Evolutionary conservation across 2,888 invertebrate genomes (phyloP), one percentile per base, ranked within the genome.

Genomic region (Calliopum simillimum): DNA sequence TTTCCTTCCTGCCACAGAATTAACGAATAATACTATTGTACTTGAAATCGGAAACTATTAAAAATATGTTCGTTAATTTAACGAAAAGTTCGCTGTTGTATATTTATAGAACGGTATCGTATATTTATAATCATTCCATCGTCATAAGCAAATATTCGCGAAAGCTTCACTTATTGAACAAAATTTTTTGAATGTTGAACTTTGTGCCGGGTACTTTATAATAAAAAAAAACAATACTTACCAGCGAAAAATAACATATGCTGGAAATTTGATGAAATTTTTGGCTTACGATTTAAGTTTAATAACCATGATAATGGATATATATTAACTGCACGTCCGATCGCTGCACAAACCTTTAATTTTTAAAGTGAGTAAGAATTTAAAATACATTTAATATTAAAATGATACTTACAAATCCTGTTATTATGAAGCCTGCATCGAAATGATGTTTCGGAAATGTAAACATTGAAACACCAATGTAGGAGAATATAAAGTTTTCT

Each of bases 381-480:
- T 16, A 3, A 4, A 53, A 2, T 12, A n/a, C 13, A n/a, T 61
- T 56, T 21, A 16, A 56, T 25, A 56, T 62, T 43, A 25, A 62
- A 12, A 14, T 23, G n/a, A n/a, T 62, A 81, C 86, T 83, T 93
- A 98, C 96, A 88, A 99, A 95, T 87, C 98, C 94, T 77, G 94
- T 92, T 75, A 95, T 89, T 74, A 98, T 97, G 85, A 99, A 98
- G 79, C 93, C 92, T 25, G 93, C 91, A 86, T 97, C 95, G 87
- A 98, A 99, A 82, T 94, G 93, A 84, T 97, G 97, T 82, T 96
- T 95, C 5, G 96, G 96, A 85, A 97, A 98, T 0, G 98, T 98
- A 85, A 99, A 99, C 94, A 98, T 97, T 23, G 98, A 97, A 2
- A 99, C 98, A 16, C 99, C 99, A 81, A 99, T 98, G 88, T 99